These are phyloP conservation scores for Berghia stephanieae DNA, from an alignment of 1,140 invertebrate species.

Conservation along the genomic window DNA sequence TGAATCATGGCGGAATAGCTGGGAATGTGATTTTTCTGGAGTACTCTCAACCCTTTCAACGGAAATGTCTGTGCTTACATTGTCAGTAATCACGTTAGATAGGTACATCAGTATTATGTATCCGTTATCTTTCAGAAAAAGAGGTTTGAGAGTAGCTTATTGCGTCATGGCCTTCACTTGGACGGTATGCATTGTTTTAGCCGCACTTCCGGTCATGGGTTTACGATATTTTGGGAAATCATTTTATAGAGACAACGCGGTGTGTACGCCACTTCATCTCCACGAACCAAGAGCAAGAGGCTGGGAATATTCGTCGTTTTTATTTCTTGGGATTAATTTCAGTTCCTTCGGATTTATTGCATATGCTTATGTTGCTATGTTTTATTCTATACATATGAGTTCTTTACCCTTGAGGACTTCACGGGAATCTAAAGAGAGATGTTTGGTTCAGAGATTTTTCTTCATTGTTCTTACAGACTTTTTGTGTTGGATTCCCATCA, in stretches of 20 bases:
- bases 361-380: constrained; percentile 69
- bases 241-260: constrained; percentile 64
- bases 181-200: constrained; percentile 73
- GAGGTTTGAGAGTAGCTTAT: constrained; percentile 66
- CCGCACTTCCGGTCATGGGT: constrained; percentile 75
- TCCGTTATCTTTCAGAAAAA: constrained; percentile 68
- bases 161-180: constrained; percentile 73
- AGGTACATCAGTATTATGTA: constrained; percentile 76
- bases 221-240: constrained; percentile 69
- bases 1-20: constrained; percentile 76
- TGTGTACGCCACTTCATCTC: constrained; percentile 66
- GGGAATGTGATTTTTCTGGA: constrained; percentile 61
- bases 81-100: constrained; percentile 81
- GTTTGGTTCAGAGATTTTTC: constrained; percentile 55
- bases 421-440: constrained; percentile 70
- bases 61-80: constrained; percentile 77
- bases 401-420: constrained; percentile 72
- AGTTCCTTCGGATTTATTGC: constrained; percentile 66
- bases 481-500: constrained; percentile 64
- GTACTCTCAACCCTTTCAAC: constrained; percentile 52
- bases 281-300: constrained; percentile 63
- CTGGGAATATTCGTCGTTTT: constrained; percentile 65
- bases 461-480: constrained; percentile 64
- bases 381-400: constrained; percentile 74
- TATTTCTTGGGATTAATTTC: constrained; percentile 65